A percentile compares a stretch with the other conserved stretches of the same genome.
phyloP scores from a whole-genome alignment of 2,888 invertebrate species.

The Nemapogon koenigi region DNA sequence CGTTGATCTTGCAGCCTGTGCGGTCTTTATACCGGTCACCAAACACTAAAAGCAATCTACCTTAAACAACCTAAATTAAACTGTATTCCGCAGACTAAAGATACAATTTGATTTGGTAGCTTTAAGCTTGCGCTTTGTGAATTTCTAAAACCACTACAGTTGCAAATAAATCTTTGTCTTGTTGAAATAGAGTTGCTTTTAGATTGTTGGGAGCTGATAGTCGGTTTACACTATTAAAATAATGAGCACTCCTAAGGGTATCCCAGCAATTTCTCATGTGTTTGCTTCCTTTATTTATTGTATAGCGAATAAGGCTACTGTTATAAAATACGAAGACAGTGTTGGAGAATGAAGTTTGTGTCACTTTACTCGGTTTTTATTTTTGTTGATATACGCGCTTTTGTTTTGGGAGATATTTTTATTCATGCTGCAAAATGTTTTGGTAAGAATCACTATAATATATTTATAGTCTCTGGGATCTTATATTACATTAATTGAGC shows the following conservation, averaged over 20 bases:
- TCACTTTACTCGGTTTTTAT: conserved; percentile 6
- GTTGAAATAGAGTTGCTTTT: conserved; percentile 21
- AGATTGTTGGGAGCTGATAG: conserved; percentile 13
- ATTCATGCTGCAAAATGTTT: no score
- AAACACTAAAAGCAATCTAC: conserved; percentile 23
- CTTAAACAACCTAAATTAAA: conserved; percentile 19
- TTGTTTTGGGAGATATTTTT: no score
- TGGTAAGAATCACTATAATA: no score
- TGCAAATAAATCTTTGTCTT: conserved; percentile 23
- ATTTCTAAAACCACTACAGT: conserved; percentile 19
- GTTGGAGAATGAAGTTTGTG: conserved; percentile 21
- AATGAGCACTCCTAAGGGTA: conserved; percentile 53
- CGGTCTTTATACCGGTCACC: conserved; percentile 38
- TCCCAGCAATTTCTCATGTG: conserved; percentile 54
- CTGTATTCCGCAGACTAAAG: conserved; percentile 14
- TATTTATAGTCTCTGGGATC: no score
- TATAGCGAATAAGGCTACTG: conserved; percentile 47
- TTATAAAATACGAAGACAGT: conserved; percentile 13
- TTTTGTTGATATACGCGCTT: conserved; percentile 1
- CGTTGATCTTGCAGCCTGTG: conserved; percentile 37
- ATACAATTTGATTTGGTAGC: conserved; percentile 19
- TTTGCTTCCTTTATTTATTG: conserved; percentile 52
- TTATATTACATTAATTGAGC: no score
- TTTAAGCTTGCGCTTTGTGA: conserved; percentile 13
- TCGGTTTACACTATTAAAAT: conserved; percentile 50